Conservation (phyloP, 2,113 vertebrate genomes). For the Psammodynastes pulverulentus region DNA sequence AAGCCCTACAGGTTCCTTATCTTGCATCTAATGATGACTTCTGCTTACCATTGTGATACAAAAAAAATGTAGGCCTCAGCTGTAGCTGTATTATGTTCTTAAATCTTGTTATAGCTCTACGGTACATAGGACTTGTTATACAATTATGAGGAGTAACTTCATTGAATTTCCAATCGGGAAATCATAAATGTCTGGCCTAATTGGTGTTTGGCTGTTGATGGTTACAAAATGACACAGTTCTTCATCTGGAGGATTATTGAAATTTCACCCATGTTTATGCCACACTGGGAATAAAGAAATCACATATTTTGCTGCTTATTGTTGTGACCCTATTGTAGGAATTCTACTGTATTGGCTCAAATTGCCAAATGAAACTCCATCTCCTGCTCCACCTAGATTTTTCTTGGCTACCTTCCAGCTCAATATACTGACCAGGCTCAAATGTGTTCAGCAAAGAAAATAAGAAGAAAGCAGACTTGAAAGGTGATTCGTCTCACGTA, state of each 20-base stretch:
- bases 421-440: conserved; percentile 19
- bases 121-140: neutral
- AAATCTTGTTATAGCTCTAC: neutral
- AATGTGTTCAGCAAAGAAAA: conserved; percentile 39
- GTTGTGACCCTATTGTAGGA: neutral
- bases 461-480: conserved; percentile 9
- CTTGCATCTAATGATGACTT: neutral
- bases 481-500: conserved; percentile 21
- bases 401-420: conserved; percentile 21
- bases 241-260: neutral
- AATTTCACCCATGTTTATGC: conserved; percentile 2
- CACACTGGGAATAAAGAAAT: conserved; percentile 28
- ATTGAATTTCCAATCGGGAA: neutral
- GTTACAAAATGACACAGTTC: neutral
- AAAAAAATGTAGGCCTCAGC: neutral
- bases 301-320: neutral
- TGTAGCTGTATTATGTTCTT: neutral
- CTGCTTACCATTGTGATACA: neutral
- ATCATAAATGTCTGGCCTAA: conserved; percentile 15
- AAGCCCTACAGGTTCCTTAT: neutral
- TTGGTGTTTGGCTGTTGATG: conserved; percentile 36
- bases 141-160: neutral
- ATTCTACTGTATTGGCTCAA: neutral
- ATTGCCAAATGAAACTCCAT: accelerated
- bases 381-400: conserved; percentile 24